phyloP scores from a whole-genome alignment of 2,888 invertebrate species.

The Smittia sp. region DNA sequence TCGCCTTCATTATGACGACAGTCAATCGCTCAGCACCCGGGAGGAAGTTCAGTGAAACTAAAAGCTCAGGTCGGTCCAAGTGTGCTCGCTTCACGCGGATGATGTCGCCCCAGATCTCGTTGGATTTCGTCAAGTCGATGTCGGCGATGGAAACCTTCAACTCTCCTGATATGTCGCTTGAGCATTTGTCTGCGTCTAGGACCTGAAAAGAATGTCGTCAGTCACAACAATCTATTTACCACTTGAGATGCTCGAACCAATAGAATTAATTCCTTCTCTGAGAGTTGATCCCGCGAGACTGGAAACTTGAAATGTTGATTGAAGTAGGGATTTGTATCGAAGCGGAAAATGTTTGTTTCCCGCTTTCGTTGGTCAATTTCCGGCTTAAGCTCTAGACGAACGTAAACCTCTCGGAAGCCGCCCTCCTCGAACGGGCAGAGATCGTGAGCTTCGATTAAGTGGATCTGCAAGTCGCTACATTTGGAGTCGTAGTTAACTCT shows the following conservation, averaged over 20 bases:
- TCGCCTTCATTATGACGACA: constrained; percentile 77
- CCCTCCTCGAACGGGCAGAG: constrained; percentile 79
- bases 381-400: constrained; percentile 73
- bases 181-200: constrained; percentile 62
- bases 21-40: constrained; percentile 85
- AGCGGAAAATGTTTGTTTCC: constrained; percentile 79
- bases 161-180: constrained; percentile 85
- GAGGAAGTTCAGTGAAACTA: constrained; percentile 81
- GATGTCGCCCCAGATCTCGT: constrained; percentile 80
- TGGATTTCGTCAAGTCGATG: constrained; percentile 63
- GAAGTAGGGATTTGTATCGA: constrained; percentile 82
- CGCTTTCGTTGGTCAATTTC: constrained; percentile 81
- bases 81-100: constrained; percentile 77
- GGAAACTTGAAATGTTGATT: constrained; percentile 93
- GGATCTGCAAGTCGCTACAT: constrained; percentile 84
- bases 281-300: constrained; percentile 73
- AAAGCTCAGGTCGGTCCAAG: constrained; percentile 76
- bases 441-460: constrained; percentile 74
- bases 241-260: constrained; percentile 55
- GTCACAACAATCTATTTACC: not conserved
- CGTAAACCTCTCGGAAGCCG: constrained; percentile 87
- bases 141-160: constrained; percentile 74
- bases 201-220: constrained; percentile 46
- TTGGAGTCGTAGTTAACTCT: constrained; percentile 86
- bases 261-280: constrained; percentile 71